These are phyloP conservation scores for Eupeodes corollae DNA, from an alignment of 1,140 invertebrate genomes.

Conservation along the genomic window DNA sequence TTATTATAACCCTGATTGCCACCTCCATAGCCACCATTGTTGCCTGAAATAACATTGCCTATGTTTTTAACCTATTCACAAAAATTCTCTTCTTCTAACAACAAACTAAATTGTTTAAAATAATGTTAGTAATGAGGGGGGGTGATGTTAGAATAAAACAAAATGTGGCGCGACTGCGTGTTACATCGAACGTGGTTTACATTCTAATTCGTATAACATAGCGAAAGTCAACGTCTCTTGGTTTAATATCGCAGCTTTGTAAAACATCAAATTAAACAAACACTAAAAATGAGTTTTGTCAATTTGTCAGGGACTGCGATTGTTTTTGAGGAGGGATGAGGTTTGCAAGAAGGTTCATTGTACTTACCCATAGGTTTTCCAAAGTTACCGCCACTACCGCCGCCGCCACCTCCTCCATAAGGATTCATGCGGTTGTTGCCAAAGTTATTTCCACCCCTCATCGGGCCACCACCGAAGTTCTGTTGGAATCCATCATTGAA, in stretches of 20 bases:
- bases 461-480: constrained; percentile 56
- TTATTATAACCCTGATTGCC: constrained; percentile 36
- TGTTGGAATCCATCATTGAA: constrained; percentile 66
- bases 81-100: constrained; percentile 6
- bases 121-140: neutral
- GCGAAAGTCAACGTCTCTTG: too few species aligned
- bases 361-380: constrained; percentile 37
- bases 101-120: neutral
- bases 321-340: neutral
- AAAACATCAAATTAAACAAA: too few species aligned
- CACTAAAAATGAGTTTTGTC: too few species aligned
- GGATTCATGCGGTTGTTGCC: constrained; percentile 43
- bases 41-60: constrained; percentile 18
- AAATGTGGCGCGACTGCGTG: constrained; percentile 14
- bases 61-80: constrained; percentile 15
- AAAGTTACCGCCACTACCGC: constrained; percentile 19
- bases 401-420: constrained; percentile 33
- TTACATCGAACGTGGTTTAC: neutral
- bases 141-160: neutral
- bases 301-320: too few species aligned
- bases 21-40: constrained; percentile 40
- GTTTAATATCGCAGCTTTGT: too few species aligned
- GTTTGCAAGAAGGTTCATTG: constrained; percentile 44
- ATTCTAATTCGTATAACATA: too few species aligned
- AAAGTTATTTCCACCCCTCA: constrained; percentile 47